Evolutionary conservation across 2,888 invertebrate species (phyloP).

Genomic region (Hyposoter didymator): DNA sequence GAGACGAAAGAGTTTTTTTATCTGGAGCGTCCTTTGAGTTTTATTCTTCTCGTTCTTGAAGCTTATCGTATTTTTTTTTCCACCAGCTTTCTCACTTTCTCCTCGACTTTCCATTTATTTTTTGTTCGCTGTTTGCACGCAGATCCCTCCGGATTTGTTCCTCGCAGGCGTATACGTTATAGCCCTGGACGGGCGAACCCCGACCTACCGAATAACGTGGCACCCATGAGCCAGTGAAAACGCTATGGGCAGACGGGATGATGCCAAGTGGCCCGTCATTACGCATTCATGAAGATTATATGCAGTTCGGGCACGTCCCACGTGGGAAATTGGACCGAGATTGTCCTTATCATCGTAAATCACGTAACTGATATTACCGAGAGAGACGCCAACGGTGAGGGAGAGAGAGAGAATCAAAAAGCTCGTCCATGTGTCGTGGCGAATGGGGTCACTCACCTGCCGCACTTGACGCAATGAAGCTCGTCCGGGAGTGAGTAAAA

Average conservation of each 20-base stretch:
- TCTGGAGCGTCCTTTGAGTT: constrained; percentile 23
- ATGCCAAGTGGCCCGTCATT: constrained; percentile 71
- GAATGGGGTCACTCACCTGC: constrained; percentile 3
- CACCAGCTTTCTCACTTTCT: not conserved
- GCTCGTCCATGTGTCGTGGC: constrained; percentile 9
- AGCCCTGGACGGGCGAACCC: constrained; percentile 10
- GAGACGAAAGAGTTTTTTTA: constrained; percentile 37
- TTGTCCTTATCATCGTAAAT: constrained; percentile 79
- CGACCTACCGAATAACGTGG: constrained; percentile 59
- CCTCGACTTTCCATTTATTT: constrained; percentile 21
- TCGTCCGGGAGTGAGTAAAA: not conserved
- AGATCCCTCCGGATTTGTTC: constrained; percentile 31
- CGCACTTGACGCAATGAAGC: constrained; percentile 10
- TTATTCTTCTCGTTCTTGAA: not conserved
- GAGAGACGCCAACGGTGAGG: constrained; percentile 11
- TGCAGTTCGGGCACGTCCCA: constrained; percentile 78
- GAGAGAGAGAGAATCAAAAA: constrained; percentile 1
- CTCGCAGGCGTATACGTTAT: constrained; percentile 30
- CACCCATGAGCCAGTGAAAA: constrained; percentile 42
- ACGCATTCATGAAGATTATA: constrained; percentile 80
- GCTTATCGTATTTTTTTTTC: constrained; percentile 11
- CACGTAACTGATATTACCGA: constrained; percentile 74
- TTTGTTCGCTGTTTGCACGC: constrained; percentile 15
- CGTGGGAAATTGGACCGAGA: constrained; percentile 79
- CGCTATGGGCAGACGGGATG: constrained; percentile 42